Base-by-base conservation (phyloP, 2,888 invertebrate species). In the Drosophila colorata region DNA sequence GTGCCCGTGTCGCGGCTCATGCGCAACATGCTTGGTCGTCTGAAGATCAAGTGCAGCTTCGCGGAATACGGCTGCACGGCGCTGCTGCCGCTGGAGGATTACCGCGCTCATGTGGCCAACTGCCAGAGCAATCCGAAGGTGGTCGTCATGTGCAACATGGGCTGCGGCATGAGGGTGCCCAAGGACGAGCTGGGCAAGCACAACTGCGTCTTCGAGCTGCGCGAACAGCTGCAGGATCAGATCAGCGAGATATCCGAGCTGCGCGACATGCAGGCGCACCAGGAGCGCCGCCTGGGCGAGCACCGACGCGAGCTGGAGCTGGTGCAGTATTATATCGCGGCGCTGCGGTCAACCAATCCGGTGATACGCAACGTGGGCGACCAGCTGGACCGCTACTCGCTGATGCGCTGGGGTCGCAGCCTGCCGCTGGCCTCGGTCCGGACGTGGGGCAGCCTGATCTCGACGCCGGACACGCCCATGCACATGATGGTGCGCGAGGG, bases 131-230 rank as follows among this genome's bases (percentile, higher is more conserved):
- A 80, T 33, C 84, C 80, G 16, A 80, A 83, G 59, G 51, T 69
- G 31, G 67, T 74, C 7, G 73, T 80, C 6, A 1, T 16, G 20
- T 81, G 81, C 64, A 65, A 14, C 49, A 63, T 53, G 33, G 81
- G 74, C 0, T 81, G 81, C n/a, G 79, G 79, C 16, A 65, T 79
- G 81, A 59, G 58, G 43, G 61, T 82, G 20, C 79, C 81, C 35
- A 79, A 65, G 56, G 74, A 79, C n/a, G 81, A 82, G 51, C 49
- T 84, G 41, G 3, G 43, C 16, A 28, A 9, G 0, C 81, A 82
- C 41, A 79, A 81, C 8, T 82, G 81, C 11, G 43, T 84, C 0
- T 56, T 48, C 13, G 76, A 77, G 40, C 43, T 82, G 41, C 66
- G 81, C 0, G 57, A 58, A 11, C 53, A 47, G 46, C 23, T 73